Conservation (phyloP, 2,113 vertebrate genomes). For the Phylloscopus trochiloides region DNA sequence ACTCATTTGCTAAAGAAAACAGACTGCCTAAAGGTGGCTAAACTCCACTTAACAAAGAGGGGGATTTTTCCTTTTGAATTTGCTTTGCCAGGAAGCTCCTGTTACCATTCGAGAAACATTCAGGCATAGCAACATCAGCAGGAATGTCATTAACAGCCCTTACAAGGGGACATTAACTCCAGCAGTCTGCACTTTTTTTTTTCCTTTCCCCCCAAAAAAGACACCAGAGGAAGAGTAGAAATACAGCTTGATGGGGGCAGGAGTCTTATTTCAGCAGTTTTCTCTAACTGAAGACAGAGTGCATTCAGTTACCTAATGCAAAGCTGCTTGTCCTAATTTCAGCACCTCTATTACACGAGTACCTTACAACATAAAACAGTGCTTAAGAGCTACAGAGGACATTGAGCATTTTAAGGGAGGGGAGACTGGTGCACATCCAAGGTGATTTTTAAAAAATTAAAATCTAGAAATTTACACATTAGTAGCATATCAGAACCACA, state of each 20-base stretch:
- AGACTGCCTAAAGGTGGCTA: neutral
- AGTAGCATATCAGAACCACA: neutral
- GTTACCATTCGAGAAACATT: slow-evolving; percentile 45
- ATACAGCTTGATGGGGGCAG: neutral
- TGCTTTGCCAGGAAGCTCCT: slow-evolving; percentile 46
- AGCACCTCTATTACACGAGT: neutral
- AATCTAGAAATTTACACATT: neutral
- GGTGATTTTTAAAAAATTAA: neutral
- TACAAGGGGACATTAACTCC: neutral
- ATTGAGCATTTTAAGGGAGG: neutral
- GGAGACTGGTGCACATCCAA: neutral
- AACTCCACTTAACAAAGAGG: slow-evolving; percentile 32
- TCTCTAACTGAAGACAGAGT: neutral
- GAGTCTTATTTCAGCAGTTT: neutral
- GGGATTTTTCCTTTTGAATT: slow-evolving; percentile 51
- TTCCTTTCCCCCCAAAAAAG: neutral
- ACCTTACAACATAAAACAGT: neutral
- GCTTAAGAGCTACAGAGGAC: neutral
- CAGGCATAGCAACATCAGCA: slow-evolving; percentile 27
- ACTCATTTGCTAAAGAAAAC: slow-evolving; percentile 38
- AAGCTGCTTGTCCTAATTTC: neutral
- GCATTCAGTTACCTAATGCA: neutral
- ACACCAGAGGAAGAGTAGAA: neutral
- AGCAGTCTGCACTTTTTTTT: neutral
- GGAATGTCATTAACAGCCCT: slow-evolving; percentile 22